Percentiles rank a stretch among this genome's conserved stretches.
phyloP scores from a whole-genome alignment of 2,113 vertebrate species.

The Turnix velox region DNA sequence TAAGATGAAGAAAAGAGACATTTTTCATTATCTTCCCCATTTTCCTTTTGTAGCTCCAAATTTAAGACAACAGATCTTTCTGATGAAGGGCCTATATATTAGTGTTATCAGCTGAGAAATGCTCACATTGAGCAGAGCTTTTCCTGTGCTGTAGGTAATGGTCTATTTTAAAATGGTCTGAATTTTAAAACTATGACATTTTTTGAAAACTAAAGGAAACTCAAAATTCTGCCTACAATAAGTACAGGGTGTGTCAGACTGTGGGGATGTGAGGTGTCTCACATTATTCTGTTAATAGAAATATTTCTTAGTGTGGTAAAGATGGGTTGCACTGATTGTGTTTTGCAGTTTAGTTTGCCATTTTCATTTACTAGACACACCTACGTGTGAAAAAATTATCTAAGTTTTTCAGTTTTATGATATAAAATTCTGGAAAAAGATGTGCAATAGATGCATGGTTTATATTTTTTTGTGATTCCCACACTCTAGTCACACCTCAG shows the following conservation, averaged over 20 bases:
- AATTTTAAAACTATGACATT: background rate
- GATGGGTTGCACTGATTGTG: background rate
- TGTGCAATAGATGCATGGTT: background rate
- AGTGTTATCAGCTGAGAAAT: background rate
- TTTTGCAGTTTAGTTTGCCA: background rate
- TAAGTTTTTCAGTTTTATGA: background rate
- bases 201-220: background rate
- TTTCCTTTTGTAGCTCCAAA: background rate
- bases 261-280: rapidly evolving
- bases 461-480: background rate
- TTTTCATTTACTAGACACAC: background rate
- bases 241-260: background rate
- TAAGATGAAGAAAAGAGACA: background rate
- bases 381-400: background rate
- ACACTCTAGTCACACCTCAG: background rate
- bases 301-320: background rate
- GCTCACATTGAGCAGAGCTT: background rate
- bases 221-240: background rate
- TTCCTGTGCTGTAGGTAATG: background rate
- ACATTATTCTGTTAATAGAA: background rate
- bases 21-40: background rate
- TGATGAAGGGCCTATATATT: background rate
- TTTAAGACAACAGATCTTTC: background rate
- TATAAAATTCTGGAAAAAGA: background rate
- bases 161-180: background rate